A percentile compares a stretch with the other conserved stretches of the same genome.
Evolutionary conservation across 2,113 vertebrate genomes (phyloP).

Genomic region (Ailuropoda melanoleuca): DNA sequence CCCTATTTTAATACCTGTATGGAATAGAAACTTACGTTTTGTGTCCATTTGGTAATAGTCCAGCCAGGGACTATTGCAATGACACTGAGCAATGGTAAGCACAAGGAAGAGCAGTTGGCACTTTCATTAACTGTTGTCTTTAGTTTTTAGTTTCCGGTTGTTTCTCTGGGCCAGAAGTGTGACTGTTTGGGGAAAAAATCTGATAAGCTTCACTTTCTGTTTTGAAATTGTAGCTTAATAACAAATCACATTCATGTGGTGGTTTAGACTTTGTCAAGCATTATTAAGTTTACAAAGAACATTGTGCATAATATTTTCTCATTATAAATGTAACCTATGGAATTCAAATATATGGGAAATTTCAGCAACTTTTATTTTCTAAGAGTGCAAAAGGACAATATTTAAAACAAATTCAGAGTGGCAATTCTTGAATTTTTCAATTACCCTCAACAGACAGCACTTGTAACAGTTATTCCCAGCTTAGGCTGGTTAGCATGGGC

Average conservation of each 20-base stretch:
- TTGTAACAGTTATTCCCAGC: neutral
- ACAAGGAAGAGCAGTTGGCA: neutral
- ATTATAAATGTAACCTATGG: neutral
- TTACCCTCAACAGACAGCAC: neutral
- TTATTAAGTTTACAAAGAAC: slow-evolving; percentile 16
- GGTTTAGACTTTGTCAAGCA: neutral
- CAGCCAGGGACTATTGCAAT: neutral
- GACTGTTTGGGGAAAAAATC: neutral
- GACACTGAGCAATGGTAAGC: neutral
- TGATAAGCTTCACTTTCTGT: slow-evolving; percentile 3
- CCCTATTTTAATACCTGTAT: slow-evolving; percentile 14
- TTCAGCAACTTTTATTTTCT: neutral
- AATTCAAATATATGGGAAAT: neutral
- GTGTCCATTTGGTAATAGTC: neutral
- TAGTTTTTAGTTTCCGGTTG: neutral
- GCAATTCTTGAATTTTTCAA: neutral
- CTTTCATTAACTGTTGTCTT: slow-evolving; percentile 15
- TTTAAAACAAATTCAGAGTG: neutral
- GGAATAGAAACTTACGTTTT: slow-evolving; percentile 2
- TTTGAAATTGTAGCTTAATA: slow-evolving; percentile 52
- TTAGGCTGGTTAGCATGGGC: neutral
- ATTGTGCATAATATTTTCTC: neutral
- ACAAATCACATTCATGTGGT: slow-evolving; percentile 11
- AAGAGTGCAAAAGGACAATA: neutral
- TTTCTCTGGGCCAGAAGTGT: neutral